A percentile compares a stretch with the other conserved stretches of the same genome.
Conservation (phyloP, 2,888 invertebrate species). For the Drosophila tripunctata region DNA sequence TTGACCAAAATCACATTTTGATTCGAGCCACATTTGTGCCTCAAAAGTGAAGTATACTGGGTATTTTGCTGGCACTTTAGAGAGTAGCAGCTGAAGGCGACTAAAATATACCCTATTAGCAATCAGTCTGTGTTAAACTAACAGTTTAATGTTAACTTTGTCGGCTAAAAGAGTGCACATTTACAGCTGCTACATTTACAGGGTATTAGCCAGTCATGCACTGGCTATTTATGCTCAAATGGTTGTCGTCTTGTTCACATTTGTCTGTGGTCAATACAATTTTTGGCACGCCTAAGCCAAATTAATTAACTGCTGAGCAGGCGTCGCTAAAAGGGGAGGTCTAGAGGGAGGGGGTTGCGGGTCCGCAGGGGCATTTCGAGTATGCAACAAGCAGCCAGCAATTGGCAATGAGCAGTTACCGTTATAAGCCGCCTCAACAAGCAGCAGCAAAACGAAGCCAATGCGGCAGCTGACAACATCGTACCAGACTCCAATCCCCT, state of each 20-base stretch:
- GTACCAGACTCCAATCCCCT: not conserved
- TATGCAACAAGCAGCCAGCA: slow-evolving; percentile 35
- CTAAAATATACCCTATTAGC: not conserved
- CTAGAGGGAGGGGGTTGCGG: not conserved
- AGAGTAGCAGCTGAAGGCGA: not conserved
- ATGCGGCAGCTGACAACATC: slow-evolving; percentile 45
- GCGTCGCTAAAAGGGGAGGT: not conserved
- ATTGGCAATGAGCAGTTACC: slow-evolving; percentile 56
- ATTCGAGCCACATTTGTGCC: slow-evolving; percentile 1
- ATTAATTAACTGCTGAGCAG: slow-evolving; percentile 61
- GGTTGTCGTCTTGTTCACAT: slow-evolving; percentile 42
- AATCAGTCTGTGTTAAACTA: not conserved
- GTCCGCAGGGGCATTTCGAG: not conserved
- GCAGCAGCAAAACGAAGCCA: slow-evolving; percentile 27
- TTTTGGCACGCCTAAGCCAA: slow-evolving; percentile 67
- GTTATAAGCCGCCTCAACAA: slow-evolving; percentile 49
- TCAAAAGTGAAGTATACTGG: not conserved
- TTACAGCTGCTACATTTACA: not conserved
- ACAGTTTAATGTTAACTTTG: too few relatives aligned
- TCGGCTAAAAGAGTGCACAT: not conserved
- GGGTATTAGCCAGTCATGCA: slow-evolving; percentile 7
- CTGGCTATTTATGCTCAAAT: slow-evolving; percentile 19
- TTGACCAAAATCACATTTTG: slow-evolving; percentile 24
- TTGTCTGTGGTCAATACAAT: slow-evolving; percentile 51
- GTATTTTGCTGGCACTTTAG: not conserved